Evolutionary conservation across 1,140 invertebrate genomes (phyloP).

Genomic region (Ceratitis capitata): DNA sequence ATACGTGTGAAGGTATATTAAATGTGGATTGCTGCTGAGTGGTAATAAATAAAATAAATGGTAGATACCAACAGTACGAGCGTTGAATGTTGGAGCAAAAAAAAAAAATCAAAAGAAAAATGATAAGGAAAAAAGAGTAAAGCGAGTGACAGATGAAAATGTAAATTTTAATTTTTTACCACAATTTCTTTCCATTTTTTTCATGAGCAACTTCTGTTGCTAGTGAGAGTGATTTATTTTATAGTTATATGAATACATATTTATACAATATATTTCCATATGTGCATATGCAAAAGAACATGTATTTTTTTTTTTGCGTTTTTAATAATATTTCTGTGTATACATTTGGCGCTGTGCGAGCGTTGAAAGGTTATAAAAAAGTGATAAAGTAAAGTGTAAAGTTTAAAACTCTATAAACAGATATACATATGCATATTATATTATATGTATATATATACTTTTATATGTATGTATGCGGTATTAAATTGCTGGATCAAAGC

Average conservation of each 20-base stretch:
- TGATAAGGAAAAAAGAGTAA: conserved; percentile 47
- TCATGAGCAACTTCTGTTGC: background rate
- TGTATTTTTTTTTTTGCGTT: too few species aligned
- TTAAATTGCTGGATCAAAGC: background rate
- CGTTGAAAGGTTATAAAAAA: background rate
- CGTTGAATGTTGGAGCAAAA: background rate
- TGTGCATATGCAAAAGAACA: background rate
- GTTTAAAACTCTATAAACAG: background rate
- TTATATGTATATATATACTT: background rate
- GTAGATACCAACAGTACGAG: conserved; percentile 29
- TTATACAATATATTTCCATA: background rate
- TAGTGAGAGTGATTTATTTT: conserved; percentile 1
- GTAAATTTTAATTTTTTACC: conserved; percentile 14
- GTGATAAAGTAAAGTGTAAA: background rate
- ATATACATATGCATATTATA: background rate
- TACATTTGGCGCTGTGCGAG: background rate
- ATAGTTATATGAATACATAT: background rate
- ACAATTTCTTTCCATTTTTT: background rate
- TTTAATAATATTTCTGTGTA: background rate
- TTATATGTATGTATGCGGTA: background rate
- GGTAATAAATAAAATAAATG: conserved; percentile 25
- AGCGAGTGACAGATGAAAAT: conserved; percentile 47
- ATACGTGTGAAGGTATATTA: background rate
- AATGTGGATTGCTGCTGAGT: background rate
- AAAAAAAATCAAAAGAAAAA: conserved; percentile 42